These are phyloP conservation scores for Aramus guarauna DNA, from an alignment of 2,113 vertebrate genomes.

Conservation along the genomic window DNA sequence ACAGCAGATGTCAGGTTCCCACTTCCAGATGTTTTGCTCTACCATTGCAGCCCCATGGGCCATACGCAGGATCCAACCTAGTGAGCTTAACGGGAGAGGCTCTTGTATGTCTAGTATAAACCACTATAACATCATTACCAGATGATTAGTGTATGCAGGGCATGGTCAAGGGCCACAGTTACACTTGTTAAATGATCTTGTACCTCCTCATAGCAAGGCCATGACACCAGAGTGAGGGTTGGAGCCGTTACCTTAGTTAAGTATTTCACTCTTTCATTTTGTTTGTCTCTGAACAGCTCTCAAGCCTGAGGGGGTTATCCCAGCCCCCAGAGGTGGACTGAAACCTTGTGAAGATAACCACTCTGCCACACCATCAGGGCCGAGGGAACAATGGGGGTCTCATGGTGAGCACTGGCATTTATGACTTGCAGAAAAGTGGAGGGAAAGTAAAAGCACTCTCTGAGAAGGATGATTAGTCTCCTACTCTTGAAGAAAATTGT, in stretches of 20 bases:
- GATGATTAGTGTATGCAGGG: fast-evolving
- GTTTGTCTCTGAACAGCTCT: neutral
- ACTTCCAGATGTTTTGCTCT: neutral
- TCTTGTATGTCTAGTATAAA: neutral
- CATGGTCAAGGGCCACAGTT: fast-evolving
- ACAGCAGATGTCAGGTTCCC: neutral
- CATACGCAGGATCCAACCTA: fast-evolving
- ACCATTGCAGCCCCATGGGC: neutral
- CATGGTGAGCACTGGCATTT: neutral
- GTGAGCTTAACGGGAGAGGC: neutral
- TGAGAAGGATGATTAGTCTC: neutral
- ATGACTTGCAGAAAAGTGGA: neutral
- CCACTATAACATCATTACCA: fast-evolving
- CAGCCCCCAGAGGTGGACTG: neutral
- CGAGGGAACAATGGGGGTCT: neutral
- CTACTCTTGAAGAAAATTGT: conserved; percentile 25
- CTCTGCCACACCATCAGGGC: neutral
- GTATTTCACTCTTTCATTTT: neutral
- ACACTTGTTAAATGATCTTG: fast-evolving
- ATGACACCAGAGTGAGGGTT: fast-evolving
- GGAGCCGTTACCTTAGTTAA: neutral
- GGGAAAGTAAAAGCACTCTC: neutral
- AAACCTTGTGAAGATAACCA: neutral
- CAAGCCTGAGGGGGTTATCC: neutral
- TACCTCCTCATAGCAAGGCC: fast-evolving